These are phyloP conservation scores for Vanessa atalanta DNA, from an alignment of 1,140 invertebrate genomes.

Conservation along the genomic window DNA sequence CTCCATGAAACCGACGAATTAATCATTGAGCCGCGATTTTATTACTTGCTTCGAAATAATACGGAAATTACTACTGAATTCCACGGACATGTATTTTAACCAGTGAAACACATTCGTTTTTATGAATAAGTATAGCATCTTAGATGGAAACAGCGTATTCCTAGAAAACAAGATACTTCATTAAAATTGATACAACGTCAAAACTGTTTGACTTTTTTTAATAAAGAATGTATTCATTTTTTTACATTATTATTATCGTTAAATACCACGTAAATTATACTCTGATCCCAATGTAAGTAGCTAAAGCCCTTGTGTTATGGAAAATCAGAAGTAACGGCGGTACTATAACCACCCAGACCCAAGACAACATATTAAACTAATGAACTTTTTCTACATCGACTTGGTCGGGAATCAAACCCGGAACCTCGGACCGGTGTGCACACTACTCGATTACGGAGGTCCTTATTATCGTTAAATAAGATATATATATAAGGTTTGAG, in stretches of 20 bases:
- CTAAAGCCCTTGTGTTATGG: too few relatives aligned
- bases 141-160: not conserved
- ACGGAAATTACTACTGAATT: slow-evolving; percentile 3
- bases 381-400: not conserved
- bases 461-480: not conserved
- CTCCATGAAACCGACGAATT: slow-evolving; percentile 66
- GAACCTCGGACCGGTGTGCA: too few relatives aligned
- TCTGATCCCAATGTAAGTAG: too few relatives aligned
- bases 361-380: too few relatives aligned
- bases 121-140: not conserved
- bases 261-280: too few relatives aligned
- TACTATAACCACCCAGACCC: too few relatives aligned
- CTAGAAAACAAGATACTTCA: not conserved
- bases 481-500: not conserved
- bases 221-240: not conserved
- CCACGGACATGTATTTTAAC: not conserved
- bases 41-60: slow-evolving; percentile 22
- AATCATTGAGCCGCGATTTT: slow-evolving; percentile 50
- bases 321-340: too few relatives aligned
- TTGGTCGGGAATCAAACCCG: too few relatives aligned
- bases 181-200: not conserved
- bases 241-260: not conserved
- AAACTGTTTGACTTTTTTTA: not conserved
- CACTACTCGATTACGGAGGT: too few relatives aligned
- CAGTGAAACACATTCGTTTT: not conserved